phyloP scores from a whole-genome alignment of 2,888 invertebrate species.

The Artemia sinica region DNA sequence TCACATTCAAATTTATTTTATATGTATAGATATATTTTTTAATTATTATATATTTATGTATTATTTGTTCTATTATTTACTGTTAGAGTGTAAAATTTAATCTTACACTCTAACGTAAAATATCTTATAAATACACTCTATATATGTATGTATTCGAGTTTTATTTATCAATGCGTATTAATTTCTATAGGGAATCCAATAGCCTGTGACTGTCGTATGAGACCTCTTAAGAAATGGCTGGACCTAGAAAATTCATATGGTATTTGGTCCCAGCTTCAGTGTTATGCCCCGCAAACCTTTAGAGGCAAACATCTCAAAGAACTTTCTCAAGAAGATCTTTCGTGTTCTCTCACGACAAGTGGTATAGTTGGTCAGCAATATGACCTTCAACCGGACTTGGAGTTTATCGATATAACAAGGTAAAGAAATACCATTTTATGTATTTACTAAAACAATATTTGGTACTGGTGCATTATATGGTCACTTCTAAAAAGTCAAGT shows the following conservation, averaged over 20 bases:
- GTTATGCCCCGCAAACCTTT: conserved; percentile 17
- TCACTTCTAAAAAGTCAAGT: too few relatives aligned
- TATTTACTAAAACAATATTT: background rate
- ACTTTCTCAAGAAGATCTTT: conserved; percentile 25
- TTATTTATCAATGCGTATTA: too few relatives aligned
- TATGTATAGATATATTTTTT: too few relatives aligned
- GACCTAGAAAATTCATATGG: conserved; percentile 15
- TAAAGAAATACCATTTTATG: background rate
- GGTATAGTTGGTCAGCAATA: background rate
- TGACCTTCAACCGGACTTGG: background rate
- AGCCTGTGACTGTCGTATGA: conserved; percentile 26
- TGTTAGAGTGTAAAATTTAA: too few relatives aligned
- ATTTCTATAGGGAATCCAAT: conserved; percentile 21
- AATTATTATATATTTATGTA: too few relatives aligned
- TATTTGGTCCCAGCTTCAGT: background rate
- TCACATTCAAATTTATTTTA: too few relatives aligned
- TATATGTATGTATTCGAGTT: too few relatives aligned
- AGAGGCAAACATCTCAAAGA: conserved; percentile 19
- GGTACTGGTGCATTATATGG: too few relatives aligned
- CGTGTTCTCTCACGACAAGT: conserved; percentile 22
- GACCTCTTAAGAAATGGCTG: conserved; percentile 25
- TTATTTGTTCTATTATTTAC: too few relatives aligned
- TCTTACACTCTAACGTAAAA: too few relatives aligned
- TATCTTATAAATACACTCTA: too few relatives aligned
- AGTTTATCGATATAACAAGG: background rate